Base-by-base conservation (phyloP, 92 coral and sea anemone species). In the Porites divaricata region DNA sequence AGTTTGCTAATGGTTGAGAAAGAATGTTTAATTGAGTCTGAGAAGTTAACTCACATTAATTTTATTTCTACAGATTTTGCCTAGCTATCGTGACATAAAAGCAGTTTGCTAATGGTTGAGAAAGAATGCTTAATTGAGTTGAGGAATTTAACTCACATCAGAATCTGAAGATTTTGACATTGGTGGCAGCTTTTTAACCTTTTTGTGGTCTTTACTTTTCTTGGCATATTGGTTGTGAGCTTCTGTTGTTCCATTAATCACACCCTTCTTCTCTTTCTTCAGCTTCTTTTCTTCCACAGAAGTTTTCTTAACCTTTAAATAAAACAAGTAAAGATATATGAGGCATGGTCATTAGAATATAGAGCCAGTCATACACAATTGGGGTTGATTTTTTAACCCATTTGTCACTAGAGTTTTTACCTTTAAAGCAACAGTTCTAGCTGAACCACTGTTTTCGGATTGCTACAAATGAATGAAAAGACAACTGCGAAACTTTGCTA, bases 101-200 rank as follows among this genome's bases (percentile, higher is more conserved):
- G 45, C 45, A 35, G 45, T 35, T 54, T 11, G 59, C 16, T 8
- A 54, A 11, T 54, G 58, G 58, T 8, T 10, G 2, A 11, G 58
- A 54, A 28, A 28, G 0, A 2, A 28, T 28, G 41, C 4, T 35
- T 35, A 35, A 35, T 35, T 6, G 45, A 35, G 45, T 35, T 6
- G 3, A 6, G 4, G 45, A 35, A 35, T 35, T 35, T 35, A 35
- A 68, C 78, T 80, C 48, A 85, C 89, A n/a, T 85, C 89, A 14
- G 83, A 77, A 7, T 78, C 83, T 0, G 72, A 85, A n/a, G 83
- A 57, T 23, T 77, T 51, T 51, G 77, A 59, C 0, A 72, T 72
- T 69, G 84, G 89, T 9, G 84, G 84, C 17, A 78, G 20, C 78
- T 85, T 85, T 15, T 78, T 66, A 17, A 24, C 58, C 65, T 78